A percentile compares a stretch with the other conserved stretches of the same genome.
Conservation (phyloP, 2,797 vertebrate genomes). For the Smutsia gigantea region DNA sequence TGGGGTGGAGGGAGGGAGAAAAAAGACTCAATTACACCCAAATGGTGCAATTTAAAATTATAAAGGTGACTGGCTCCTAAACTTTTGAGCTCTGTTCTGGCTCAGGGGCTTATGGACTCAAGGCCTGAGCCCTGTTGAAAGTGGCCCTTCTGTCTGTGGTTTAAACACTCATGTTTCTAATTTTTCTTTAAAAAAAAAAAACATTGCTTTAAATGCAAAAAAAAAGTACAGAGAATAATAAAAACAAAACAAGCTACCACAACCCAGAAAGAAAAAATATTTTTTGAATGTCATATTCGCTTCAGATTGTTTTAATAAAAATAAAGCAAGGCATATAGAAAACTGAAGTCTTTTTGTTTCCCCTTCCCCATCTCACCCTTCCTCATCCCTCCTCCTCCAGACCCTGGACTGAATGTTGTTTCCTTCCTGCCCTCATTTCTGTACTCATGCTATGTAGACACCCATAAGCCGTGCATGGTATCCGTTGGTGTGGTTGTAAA, state of each 20-base stretch:
- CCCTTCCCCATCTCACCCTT: rapidly evolving
- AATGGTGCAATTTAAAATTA: conserved; percentile 76
- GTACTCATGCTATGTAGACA: rapidly evolving
- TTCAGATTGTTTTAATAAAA: neutral
- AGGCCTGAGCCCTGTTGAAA: neutral
- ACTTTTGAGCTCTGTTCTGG: neutral
- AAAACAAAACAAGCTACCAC: neutral
- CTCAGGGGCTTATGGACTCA: neutral
- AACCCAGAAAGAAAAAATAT: neutral
- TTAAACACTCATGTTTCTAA: neutral
- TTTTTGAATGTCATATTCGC: neutral
- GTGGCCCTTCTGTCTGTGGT: neutral
- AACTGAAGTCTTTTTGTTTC: neutral
- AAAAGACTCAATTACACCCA: conserved; percentile 64
- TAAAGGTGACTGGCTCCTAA: conserved; percentile 48
- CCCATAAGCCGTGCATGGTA: rapidly evolving
- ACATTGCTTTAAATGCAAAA: neutral
- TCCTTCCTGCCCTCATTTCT: neutral
- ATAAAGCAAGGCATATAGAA: neutral
- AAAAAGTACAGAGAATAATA: neutral
- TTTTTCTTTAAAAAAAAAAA: neutral
- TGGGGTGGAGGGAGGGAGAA: neutral
- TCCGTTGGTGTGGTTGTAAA: neutral
- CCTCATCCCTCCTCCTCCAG: neutral
- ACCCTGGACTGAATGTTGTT: neutral